A percentile compares a stretch with the other conserved stretches of the same genome.
Conservation (phyloP, 1,140 invertebrate species). For the Conopomorpha cramerella region DNA sequence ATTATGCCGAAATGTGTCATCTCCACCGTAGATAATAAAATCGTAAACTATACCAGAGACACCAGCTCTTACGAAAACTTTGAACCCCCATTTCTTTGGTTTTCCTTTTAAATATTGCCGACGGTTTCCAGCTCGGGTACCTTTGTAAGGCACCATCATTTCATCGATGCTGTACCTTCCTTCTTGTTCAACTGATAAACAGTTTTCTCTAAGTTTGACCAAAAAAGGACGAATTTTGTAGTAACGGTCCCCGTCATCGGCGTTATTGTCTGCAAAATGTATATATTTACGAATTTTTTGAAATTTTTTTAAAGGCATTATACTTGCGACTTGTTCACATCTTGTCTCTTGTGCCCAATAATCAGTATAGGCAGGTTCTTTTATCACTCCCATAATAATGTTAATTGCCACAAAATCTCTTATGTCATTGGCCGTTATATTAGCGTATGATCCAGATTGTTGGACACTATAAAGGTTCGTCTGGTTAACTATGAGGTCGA, state of each 20-base stretch:
- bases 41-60: constrained; percentile 28
- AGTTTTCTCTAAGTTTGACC: constrained; percentile 17
- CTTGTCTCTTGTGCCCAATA: constrained; percentile 7
- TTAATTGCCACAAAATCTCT: constrained; percentile 7
- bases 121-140: constrained; percentile 16
- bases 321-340: constrained; percentile 10
- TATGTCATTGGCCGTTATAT: constrained; percentile 7
- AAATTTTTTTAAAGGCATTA: constrained; percentile 17
- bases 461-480: neutral
- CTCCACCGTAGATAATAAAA: constrained; percentile 23
- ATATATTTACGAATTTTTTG: constrained; percentile 11
- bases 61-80: constrained; percentile 26
- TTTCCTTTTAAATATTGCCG: constrained; percentile 8
- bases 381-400: constrained; percentile 12
- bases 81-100: constrained; percentile 18
- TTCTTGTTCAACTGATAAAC: constrained; percentile 15
- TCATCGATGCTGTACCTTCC: constrained; percentile 21
- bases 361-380: constrained; percentile 9
- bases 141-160: constrained; percentile 50
- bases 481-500: neutral
- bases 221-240: constrained; percentile 22
- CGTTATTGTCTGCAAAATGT: constrained; percentile 18
- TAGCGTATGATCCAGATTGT: neutral
- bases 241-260: constrained; percentile 12
- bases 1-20: neutral